Evolutionary conservation across 1,140 invertebrate genomes (phyloP), one percentile per base, ranked within the genome.

Genomic region (Monochamus saltuarius): DNA sequence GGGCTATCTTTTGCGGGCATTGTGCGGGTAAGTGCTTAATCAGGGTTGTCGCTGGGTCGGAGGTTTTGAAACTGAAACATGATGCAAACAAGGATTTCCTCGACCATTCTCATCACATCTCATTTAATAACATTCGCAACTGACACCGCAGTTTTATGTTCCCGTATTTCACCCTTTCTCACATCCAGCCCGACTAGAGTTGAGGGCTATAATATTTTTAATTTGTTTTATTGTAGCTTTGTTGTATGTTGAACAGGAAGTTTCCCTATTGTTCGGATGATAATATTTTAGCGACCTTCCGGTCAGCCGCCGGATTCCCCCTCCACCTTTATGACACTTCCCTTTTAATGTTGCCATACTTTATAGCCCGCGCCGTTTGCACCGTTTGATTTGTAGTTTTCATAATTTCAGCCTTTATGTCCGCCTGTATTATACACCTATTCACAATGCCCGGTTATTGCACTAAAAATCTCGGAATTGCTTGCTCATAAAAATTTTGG

Each of bases 41-140:
- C 22, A 29, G 22, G 22, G 22, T 29, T 29, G 22, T 29, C 22
- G 22, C 22, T 29, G 22, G 22, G 22, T 29, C 22, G 22, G 19
- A 47, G 14, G 17, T 47, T 47, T 47, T 47, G 17, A 17, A 19
- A 47, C 17, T 29, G 45, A 47, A 47, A 47, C 45, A 47, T 29
- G 45, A 47, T 47, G 45, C 45, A 47, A 47, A 47, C 62, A 69
- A 55, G 65, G 64, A 61, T 65, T 67, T 69, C 58, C 63, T 67
- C 66, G 59, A 55, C 59, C 52, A 59, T 64, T 59, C 53, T 56
- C 62, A 64, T 64, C 56, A 59, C 57, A 59, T 51, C 57, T 56
- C 62, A 64, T 64, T 64, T 64, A 64, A 64, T 64, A 64, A 64
- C 62, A 59, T 64, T 64, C 62, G 62, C 57, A 64, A 56, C 56